These are phyloP conservation scores for Eilema griseolum DNA, from an alignment of 2,888 invertebrate species.

Conservation along the genomic window DNA sequence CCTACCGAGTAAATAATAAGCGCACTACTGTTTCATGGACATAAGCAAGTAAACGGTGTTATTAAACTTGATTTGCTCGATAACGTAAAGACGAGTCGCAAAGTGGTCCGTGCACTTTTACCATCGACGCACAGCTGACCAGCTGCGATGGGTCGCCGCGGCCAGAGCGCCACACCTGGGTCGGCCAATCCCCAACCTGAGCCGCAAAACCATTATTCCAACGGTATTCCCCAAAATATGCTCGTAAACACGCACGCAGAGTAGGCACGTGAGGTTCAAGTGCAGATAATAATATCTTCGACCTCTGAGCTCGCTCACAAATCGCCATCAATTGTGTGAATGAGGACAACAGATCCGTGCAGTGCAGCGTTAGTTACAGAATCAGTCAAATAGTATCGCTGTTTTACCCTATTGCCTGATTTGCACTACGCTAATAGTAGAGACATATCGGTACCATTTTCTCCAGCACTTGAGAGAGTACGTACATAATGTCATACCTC, in stretches of 20 bases:
- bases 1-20: not conserved
- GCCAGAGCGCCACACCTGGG: not conserved
- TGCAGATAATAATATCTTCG: slow-evolving; percentile 9
- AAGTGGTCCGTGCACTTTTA: slow-evolving; percentile 38
- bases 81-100: slow-evolving; percentile 18
- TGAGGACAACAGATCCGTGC: slow-evolving; percentile 3
- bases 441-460: not conserved
- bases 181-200: not conserved
- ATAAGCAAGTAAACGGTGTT: not conserved
- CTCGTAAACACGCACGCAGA: not conserved
- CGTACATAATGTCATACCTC: too few species aligned
- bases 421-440: not conserved
- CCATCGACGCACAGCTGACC: slow-evolving; percentile 19
- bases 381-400: not conserved
- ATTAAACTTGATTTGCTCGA: not conserved
- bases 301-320: slow-evolving; percentile 10
- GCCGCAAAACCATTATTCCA: not conserved
- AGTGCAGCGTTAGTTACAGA: too few species aligned
- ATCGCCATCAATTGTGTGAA: slow-evolving; percentile 13
- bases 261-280: slow-evolving; percentile 4
- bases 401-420: not conserved
- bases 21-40: not conserved
- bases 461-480: not conserved
- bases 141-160: not conserved
- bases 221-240: not conserved